Base-by-base conservation (phyloP, 2,113 vertebrate genomes). In the Clupea harengus region DNA sequence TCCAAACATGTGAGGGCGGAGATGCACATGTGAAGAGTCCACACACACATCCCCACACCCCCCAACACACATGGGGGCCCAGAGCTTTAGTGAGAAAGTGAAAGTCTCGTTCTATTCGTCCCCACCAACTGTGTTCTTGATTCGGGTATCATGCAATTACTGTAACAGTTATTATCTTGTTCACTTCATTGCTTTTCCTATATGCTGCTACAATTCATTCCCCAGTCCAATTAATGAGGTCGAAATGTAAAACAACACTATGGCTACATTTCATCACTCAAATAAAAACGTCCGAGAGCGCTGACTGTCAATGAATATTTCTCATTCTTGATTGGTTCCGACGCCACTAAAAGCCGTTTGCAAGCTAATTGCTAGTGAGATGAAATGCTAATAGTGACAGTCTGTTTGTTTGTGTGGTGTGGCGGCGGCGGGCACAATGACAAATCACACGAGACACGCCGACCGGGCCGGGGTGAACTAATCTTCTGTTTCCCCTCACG, bases 371-470 rank as follows among this genome's bases (percentile, higher is more conserved):
- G 60, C 60, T n/a, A 67, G 60, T 67, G 4, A 10, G 60, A 64
- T 25, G 60, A 67, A 67, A 25, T 67, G 60, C 60, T 67, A 67
- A 67, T 67, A n/a, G 10, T 67, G 60, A 67, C 60, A 67, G 60
- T 25, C 22, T 67, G 60, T 67, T 67, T 67, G 60, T 67, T 67
- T 67, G 60, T 28, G 22, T n/a, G n/a, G n/a, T n/a, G 60, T 67
- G 22, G 60, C 60, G 22, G n/a, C n/a, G n/a, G n/a, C n/a, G 60
- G 39, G 39, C 22, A 67, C 60, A 67, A 67, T 67, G 60, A 67
- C 60, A 67, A 67, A 67, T 39, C 39, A 25, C 10, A 67, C 60
- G 25, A 67, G 60, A 4, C 7, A n/a, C 60, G 60, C n/a, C 60
- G 9, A 7, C 22, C 60, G 25, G 25, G 22, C 10, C 60, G 25